Evolutionary conservation across 1,140 invertebrate species (phyloP).

Genomic region (Ostrea edulis): DNA sequence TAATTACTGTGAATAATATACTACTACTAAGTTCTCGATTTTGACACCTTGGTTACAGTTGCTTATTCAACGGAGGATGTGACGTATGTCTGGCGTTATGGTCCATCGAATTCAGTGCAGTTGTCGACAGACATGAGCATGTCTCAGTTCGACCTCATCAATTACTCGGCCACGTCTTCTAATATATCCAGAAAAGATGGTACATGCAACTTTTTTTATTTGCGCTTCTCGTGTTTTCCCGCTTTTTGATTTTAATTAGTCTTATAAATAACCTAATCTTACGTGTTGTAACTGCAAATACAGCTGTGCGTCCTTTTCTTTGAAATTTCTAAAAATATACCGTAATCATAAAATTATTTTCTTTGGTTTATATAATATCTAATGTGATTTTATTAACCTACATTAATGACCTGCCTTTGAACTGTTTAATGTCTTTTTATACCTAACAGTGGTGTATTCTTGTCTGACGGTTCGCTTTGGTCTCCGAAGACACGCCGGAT

Average conservation of each 20-base stretch:
- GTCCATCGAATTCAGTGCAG: slow-evolving; percentile 63
- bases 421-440: background rate
- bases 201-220: slow-evolving; percentile 37
- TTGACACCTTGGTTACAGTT: slow-evolving; percentile 67
- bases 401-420: no score
- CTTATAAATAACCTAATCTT: no score
- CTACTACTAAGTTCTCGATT: background rate
- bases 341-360: no score
- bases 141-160: slow-evolving; percentile 80
- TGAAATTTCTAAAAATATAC: no score
- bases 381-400: no score
- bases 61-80: slow-evolving; percentile 79
- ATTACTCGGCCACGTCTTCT: slow-evolving; percentile 73
- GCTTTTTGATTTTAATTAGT: no score
- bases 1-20: no score
- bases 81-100: slow-evolving; percentile 77
- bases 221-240: no score
- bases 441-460: slow-evolving; percentile 67
- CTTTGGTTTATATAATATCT: no score
- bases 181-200: slow-evolving; percentile 74
- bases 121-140: slow-evolving; percentile 75
- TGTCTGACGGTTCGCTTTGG: slow-evolving; percentile 74
- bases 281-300: no score
- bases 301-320: no score
- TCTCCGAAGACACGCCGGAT: slow-evolving; percentile 77